Evolutionary conservation across 2,888 invertebrate species (phyloP).

Genomic region (Ditylenchus weischeri): DNA sequence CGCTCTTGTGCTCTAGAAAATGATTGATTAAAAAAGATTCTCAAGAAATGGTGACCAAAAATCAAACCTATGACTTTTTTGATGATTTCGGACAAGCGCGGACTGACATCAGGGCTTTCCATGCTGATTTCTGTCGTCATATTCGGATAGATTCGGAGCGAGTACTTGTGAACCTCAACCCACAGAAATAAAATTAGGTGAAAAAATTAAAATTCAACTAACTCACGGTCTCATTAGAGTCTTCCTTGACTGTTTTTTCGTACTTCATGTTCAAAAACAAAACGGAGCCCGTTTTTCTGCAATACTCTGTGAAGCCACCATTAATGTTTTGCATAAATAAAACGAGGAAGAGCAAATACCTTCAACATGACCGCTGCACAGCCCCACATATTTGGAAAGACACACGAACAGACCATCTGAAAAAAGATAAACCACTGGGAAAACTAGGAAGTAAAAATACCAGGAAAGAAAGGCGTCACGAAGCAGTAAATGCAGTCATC

Average conservation of each 20-base stretch:
- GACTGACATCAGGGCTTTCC: neutral
- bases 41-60: too few relatives aligned
- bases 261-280: slow-evolving; percentile 42
- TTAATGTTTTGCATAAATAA: slow-evolving; percentile 22
- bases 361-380: slow-evolving; percentile 42
- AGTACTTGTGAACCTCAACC: neutral
- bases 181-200: neutral
- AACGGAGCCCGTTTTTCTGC: too few relatives aligned
- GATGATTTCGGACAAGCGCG: neutral
- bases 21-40: too few relatives aligned
- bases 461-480: slow-evolving; percentile 61
- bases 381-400: slow-evolving; percentile 40
- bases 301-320: neutral
- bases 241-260: slow-evolving; percentile 76
- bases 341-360: slow-evolving; percentile 36
- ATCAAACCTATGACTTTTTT: neutral
- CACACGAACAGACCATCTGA: slow-evolving; percentile 50
- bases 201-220: neutral
- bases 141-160: neutral
- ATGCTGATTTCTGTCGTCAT: neutral
- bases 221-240: slow-evolving; percentile 68
- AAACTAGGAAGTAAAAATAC: slow-evolving; percentile 25
- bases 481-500: slow-evolving; percentile 97
- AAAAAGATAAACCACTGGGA: slow-evolving; percentile 3
- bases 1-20: slow-evolving; percentile 9